Percentiles rank a stretch among this genome's conserved stretches.
phyloP scores from a whole-genome alignment of 1,140 invertebrate genomes.

The Drosophila auraria region DNA sequence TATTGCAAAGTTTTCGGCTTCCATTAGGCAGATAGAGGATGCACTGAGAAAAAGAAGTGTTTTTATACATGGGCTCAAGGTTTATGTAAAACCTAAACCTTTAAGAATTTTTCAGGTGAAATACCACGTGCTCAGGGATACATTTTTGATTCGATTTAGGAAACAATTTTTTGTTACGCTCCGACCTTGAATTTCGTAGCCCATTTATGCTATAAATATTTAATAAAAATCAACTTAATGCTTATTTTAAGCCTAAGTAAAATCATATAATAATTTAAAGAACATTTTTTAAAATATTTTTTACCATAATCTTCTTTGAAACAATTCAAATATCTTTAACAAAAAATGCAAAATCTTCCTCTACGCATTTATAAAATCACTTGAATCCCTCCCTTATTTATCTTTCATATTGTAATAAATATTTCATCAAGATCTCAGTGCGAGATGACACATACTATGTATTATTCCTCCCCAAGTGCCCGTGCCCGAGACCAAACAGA shows the following conservation, averaged over 20 bases:
- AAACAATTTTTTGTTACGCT: too few relatives aligned
- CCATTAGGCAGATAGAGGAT: conserved; percentile 17
- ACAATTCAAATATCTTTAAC: background rate
- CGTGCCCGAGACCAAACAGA: conserved; percentile 32
- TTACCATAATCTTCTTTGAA: background rate
- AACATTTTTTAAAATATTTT: background rate
- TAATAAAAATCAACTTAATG: too few relatives aligned
- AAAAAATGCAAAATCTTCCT: background rate
- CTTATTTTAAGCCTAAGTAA: too few relatives aligned
- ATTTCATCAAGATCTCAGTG: conserved; percentile 4
- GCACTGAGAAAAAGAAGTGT: background rate
- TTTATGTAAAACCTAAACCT: too few relatives aligned
- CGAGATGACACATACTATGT: conserved; percentile 9
- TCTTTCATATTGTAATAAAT: background rate
- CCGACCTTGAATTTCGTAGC: too few relatives aligned
- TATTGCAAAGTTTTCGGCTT: conserved; percentile 55
- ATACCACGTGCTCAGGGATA: background rate
- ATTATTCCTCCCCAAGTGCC: conserved; percentile 6
- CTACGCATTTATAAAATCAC: background rate
- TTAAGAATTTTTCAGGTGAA: too few relatives aligned
- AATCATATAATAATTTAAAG: too few relatives aligned
- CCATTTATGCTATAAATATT: too few relatives aligned
- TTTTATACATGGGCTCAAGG: too few relatives aligned
- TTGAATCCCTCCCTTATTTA: background rate
- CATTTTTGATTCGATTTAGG: too few relatives aligned